These are phyloP conservation scores for Glossophaga mutica DNA, from an alignment of 2,797 vertebrate genomes.

Conservation along the genomic window DNA sequence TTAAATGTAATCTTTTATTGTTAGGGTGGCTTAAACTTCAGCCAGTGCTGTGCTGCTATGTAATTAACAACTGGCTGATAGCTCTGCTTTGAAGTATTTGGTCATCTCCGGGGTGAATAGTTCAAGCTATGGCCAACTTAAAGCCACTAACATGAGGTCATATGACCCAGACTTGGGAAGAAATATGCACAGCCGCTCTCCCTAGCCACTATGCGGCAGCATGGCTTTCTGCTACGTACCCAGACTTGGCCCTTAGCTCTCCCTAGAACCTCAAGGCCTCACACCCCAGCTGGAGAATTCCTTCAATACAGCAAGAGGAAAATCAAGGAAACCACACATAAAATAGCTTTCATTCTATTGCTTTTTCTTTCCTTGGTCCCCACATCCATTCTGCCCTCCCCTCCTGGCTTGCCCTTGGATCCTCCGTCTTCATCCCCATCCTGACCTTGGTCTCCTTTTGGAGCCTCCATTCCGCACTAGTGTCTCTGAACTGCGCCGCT, in stretches of 20 bases:
- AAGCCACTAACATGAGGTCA: not conserved
- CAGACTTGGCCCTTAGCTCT: not conserved
- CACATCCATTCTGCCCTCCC: not conserved
- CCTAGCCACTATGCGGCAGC: not conserved
- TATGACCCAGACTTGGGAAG: not conserved
- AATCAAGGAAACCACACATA: not conserved
- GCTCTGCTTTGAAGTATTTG: not conserved
- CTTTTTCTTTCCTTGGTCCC: not conserved
- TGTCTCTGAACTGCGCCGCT: not conserved
- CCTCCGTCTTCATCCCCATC: not conserved
- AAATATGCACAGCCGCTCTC: not conserved
- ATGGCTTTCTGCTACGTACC: not conserved
- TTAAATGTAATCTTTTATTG: not conserved
- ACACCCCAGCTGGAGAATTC: not conserved
- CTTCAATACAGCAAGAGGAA: not conserved
- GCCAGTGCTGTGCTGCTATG: too few species aligned
- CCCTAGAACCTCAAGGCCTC: not conserved
- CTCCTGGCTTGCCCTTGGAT: not conserved
- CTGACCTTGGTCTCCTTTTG: not conserved
- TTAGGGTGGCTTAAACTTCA: not conserved
- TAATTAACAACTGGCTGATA: not conserved
- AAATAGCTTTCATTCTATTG: not conserved
- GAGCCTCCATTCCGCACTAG: not conserved
- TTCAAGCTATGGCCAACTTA: not conserved
- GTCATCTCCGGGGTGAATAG: not conserved